Percentiles rank a stretch among this genome's conserved stretches.
phyloP scores from a whole-genome alignment of 2,888 invertebrate species.

The Sesia apiformis region DNA sequence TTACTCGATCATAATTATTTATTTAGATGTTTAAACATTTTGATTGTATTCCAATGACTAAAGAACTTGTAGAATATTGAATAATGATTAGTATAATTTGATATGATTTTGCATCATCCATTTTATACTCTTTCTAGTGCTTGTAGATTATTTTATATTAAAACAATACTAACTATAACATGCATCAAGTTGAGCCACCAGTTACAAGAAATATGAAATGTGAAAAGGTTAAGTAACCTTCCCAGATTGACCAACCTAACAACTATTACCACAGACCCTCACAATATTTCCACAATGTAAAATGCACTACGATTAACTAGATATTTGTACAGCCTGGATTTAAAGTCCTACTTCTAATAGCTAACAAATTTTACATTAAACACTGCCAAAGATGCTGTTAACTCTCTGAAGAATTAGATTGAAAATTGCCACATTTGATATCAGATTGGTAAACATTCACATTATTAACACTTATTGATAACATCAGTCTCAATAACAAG shows the following conservation, averaged over 20 bases:
- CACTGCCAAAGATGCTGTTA: conserved; percentile 36
- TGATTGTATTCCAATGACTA: too few relatives aligned
- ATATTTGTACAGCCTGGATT: conserved; percentile 69
- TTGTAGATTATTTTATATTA: too few relatives aligned
- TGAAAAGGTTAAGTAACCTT: conserved; percentile 14
- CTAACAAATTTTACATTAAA: conserved; percentile 58
- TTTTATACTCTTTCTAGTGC: too few relatives aligned
- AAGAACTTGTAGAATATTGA: too few relatives aligned
- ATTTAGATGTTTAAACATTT: too few relatives aligned
- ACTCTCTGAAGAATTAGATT: not conserved
- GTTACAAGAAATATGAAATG: too few relatives aligned
- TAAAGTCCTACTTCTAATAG: conserved; percentile 66
- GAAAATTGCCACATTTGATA: not conserved
- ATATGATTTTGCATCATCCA: too few relatives aligned
- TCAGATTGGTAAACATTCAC: not conserved
- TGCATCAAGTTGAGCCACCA: too few relatives aligned
- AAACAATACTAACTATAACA: too few relatives aligned
- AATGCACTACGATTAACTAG: conserved; percentile 69
- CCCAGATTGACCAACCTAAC: conserved; percentile 46
- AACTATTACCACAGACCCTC: conserved; percentile 58
- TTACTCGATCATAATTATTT: too few relatives aligned
- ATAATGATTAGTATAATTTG: too few relatives aligned
- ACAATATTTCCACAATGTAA: conserved; percentile 60
- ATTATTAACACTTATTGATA: conserved; percentile 44
- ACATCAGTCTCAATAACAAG: conserved; percentile 61